Evolutionary conservation across 2,113 vertebrate species (phyloP), one percentile per base, ranked within the genome.

Genomic region (Chionomys nivalis): DNA sequence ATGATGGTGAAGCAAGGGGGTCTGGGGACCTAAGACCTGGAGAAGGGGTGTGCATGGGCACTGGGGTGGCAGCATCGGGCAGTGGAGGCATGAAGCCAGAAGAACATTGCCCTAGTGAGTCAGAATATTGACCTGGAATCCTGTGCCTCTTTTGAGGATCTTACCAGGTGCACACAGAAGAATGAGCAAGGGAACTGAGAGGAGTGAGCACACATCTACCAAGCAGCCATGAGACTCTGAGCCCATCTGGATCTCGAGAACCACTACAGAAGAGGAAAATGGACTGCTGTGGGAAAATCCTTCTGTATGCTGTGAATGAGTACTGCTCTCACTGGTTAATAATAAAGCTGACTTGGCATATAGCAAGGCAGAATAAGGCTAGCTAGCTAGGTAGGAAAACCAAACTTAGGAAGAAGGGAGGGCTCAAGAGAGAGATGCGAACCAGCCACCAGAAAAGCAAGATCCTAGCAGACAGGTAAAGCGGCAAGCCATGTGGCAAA

Each of bases 111-210:
- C 42, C 68, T 16, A 17, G 26, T n/a, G 16, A 63, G 72, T 24
- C 77, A 19, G 12, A 0, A 33, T 1, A 39, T 21, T 1, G 49
- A 61, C 9, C 93, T 47, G 6, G n/a, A 58, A 70, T 23, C 58
- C 68, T 28, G 8, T 26, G 28, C 17, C 31, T 36, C 33, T 72
- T 72, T 90, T 33, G 13, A 13, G 39, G 52, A 42, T 11, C 6
- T 47, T 49, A 21, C 61, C 5, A n/a, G 31, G 61, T 4, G 8
- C 1, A 36, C 1, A 0, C 7, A 44, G 24, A 58, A 44, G 79
- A 0, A 10, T 0, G 5, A 24, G 19, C 17, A 16, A n/a, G 44
- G 76, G 28, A 88, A 49, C 31, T 0, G 36, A 49, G 3, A 36
- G 11, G 26, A 31, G 24, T 33, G 2, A 24, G 36, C 5, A 44